Evolutionary conservation across 2,113 vertebrate species (phyloP), one percentile per base, ranked within the genome.

Genomic region (Chlorodrepanis virens): DNA sequence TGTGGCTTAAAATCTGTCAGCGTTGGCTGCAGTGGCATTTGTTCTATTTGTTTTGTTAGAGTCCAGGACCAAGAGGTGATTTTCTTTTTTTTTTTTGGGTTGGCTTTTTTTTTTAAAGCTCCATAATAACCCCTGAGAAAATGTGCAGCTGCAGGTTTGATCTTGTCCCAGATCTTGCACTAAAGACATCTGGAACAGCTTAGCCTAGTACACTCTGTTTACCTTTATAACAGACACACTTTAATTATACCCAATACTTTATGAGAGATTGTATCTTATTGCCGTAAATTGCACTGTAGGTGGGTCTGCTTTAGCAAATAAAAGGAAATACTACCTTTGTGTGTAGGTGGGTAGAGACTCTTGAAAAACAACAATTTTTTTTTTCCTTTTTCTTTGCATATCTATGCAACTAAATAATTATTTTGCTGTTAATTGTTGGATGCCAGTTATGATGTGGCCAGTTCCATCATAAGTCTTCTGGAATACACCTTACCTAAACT

Each of bases 101-200:
- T 42, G 40, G 40, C 13, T 25, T 59, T 63, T 59, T 68, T 35
- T 77, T 45, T 60, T 23, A 1, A 44, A 84, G 52, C n/a, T 95
- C 83, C 35, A 60, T 79, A 96, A 93, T 94, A 92, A 95, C 90
- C 83, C 89, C 61, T 94, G 94, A 96, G 95, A 93, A 94, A 96
- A 88, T 87, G 95, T 84, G 72, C 90, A 85, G 86, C 92, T 96
- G 79, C 98, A 99, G 98, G 99, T 98, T 98, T 97, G 87, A 98
- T 98, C 99, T 98, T 99, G 99, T 97, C 97, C 96, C 72, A 87
- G 94, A 85, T 97, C 94, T 96, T 96, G 89, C 94, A 96, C 89
- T 93, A 75, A 90, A 97, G 95, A 93, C 97, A 96, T 95, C 96
- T 97, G 96, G 93, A 97, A 83, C 89, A 93, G 76, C 92, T 95